Conservation (phyloP, 1,140 invertebrate genomes). For the Pentalonia nigronervosa region DNA sequence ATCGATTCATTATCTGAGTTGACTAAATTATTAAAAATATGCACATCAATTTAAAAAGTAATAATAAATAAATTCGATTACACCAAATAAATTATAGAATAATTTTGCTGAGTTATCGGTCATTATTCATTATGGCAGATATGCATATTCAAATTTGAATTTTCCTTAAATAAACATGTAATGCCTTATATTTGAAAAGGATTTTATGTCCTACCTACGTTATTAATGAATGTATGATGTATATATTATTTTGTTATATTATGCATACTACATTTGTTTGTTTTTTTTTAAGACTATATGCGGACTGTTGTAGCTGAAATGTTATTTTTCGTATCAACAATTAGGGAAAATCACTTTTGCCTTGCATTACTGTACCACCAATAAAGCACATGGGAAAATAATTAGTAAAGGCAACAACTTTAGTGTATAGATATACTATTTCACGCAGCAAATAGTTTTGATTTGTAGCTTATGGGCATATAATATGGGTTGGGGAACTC, state of each 20-base stretch:
- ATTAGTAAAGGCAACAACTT: constrained; percentile 18
- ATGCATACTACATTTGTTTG: neutral
- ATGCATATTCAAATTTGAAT: neutral
- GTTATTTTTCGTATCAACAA: neutral
- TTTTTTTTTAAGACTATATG: neutral
- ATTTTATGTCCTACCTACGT: neutral
- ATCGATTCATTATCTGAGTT: neutral
- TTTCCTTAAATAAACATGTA: neutral
- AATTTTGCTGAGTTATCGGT: neutral
- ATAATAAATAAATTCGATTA: neutral
- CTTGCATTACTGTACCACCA: neutral
- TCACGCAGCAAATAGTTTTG: constrained; percentile 25
- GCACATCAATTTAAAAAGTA: neutral
- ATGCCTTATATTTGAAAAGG: constrained; percentile 14
- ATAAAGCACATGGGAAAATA: neutral
- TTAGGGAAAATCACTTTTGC: neutral
- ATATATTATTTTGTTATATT: neutral
- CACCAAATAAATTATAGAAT: neutral
- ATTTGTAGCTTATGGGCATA: constrained; percentile 34
- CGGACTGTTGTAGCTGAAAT: neutral
- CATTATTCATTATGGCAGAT: neutral
- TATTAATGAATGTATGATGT: neutral
- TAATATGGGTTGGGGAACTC: neutral
- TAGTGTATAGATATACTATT: neutral
- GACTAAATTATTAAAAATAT: neutral